phyloP scores from a whole-genome alignment of 2,888 invertebrate species.

The Caenorhabditis sp. region DNA sequence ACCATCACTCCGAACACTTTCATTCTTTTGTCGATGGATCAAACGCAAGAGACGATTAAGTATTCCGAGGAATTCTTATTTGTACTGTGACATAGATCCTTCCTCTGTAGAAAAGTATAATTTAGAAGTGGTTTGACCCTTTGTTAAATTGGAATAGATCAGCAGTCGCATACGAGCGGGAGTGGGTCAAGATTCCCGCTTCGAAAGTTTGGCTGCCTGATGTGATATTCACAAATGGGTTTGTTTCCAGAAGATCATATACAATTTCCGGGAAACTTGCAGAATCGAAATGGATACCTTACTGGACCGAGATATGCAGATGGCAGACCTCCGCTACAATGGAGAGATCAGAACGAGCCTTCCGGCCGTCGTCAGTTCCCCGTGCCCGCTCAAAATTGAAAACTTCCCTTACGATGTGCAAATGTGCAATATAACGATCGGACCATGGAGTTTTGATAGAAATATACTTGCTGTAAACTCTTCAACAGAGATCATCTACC shows the following conservation, averaged over 20 bases:
- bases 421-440: conserved; percentile 54
- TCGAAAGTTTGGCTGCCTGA: conserved; percentile 64
- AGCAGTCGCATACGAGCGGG: conserved; percentile 39
- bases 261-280: conserved; percentile 4
- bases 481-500: conserved; percentile 10
- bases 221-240: conserved; percentile 63
- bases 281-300: conserved; percentile 57
- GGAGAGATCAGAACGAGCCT: conserved; percentile 58
- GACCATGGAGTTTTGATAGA: conserved; percentile 64
- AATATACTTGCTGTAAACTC: conserved; percentile 45
- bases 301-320: conserved; percentile 37
- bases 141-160: conserved; percentile 66
- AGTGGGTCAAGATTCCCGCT: conserved; percentile 59
- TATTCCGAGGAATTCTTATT: conserved; percentile 65
- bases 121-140: conserved; percentile 71
- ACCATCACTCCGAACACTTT: conserved; percentile 64
- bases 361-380: conserved; percentile 58
- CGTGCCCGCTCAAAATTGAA: conserved; percentile 60
- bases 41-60: conserved; percentile 68
- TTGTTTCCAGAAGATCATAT: background rate
- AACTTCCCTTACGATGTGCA: conserved; percentile 68
- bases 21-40: conserved; percentile 65
- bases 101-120: background rate
- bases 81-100: conserved; percentile 14
- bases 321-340: conserved; percentile 60